These are phyloP conservation scores for Dugesia japonica DNA, from an alignment of 2,888 invertebrate species.

Conservation along the genomic window DNA sequence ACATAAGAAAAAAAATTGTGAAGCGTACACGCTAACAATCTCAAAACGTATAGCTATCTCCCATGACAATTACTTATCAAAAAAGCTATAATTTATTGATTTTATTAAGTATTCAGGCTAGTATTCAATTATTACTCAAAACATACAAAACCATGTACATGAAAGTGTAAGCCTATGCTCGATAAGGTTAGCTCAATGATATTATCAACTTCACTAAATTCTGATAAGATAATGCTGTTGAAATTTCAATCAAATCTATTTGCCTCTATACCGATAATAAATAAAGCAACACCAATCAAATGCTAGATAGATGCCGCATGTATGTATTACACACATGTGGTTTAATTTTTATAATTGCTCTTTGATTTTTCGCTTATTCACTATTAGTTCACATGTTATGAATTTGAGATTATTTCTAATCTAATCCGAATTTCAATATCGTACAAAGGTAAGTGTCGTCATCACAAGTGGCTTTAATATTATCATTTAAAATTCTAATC, in stretches of 20 bases:
- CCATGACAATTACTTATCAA: too few relatives aligned
- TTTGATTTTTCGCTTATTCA: constrained; percentile 20
- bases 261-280: constrained; percentile 13
- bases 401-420: constrained; percentile 20
- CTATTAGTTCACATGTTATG: constrained; percentile 20
- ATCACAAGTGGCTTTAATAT: constrained; percentile 11
- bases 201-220: constrained; percentile 20
- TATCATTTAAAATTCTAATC: constrained; percentile 13
- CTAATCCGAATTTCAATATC: constrained; percentile 11
- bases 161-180: neutral
- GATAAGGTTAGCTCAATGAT: constrained; percentile 14
- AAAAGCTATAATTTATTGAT: too few relatives aligned
- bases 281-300: neutral
- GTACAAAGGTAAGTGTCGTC: constrained; percentile 20
- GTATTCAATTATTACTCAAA: neutral
- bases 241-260: neutral
- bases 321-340: constrained; percentile 14
- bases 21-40: too few relatives aligned
- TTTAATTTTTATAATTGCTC: neutral
- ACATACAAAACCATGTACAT: neutral
- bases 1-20: too few relatives aligned
- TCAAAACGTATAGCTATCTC: too few relatives aligned
- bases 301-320: neutral
- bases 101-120: too few relatives aligned
- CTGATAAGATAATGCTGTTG: neutral